A percentile compares a stretch with the other conserved stretches of the same genome.
Evolutionary conservation across 2,797 vertebrate species (phyloP).

Genomic region (Spinus olivaceus): DNA sequence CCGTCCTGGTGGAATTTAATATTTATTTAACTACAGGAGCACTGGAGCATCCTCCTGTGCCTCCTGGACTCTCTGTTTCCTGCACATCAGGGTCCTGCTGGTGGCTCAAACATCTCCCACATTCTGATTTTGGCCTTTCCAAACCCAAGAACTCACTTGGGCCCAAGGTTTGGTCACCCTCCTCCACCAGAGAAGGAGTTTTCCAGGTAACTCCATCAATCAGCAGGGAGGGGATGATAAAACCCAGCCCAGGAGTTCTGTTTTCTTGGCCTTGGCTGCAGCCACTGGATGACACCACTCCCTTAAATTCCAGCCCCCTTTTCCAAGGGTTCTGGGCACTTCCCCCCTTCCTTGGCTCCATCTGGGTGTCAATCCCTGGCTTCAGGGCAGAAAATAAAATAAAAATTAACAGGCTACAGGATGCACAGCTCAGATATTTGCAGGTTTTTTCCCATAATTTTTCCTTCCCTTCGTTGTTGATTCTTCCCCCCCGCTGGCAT

Average conservation of each 20-base stretch:
- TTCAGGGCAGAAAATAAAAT: neutral
- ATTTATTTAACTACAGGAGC: too few relatives aligned
- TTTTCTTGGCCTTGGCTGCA: neutral
- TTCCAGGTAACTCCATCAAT: neutral
- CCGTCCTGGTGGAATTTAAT: too few relatives aligned
- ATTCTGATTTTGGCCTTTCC: neutral
- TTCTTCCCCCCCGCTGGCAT: neutral
- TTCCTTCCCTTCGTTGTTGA: neutral
- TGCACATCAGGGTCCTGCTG: neutral
- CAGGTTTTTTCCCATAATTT: neutral
- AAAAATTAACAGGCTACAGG: neutral
- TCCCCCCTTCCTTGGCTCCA: neutral
- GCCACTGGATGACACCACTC: constrained; percentile 15
- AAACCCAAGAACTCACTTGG: too few relatives aligned
- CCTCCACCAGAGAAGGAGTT: neutral
- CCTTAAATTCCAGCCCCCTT: neutral
- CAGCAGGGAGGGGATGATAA: neutral
- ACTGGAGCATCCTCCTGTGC: too few relatives aligned
- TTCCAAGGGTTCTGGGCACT: neutral
- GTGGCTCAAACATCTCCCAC: neutral
- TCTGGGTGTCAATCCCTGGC: neutral
- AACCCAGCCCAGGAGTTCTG: neutral
- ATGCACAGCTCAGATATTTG: neutral
- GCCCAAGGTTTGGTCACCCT: neutral
- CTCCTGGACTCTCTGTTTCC: too few relatives aligned